phyloP scores from a whole-genome alignment of 2,113 vertebrate species.

The Rhea pennata region DNA sequence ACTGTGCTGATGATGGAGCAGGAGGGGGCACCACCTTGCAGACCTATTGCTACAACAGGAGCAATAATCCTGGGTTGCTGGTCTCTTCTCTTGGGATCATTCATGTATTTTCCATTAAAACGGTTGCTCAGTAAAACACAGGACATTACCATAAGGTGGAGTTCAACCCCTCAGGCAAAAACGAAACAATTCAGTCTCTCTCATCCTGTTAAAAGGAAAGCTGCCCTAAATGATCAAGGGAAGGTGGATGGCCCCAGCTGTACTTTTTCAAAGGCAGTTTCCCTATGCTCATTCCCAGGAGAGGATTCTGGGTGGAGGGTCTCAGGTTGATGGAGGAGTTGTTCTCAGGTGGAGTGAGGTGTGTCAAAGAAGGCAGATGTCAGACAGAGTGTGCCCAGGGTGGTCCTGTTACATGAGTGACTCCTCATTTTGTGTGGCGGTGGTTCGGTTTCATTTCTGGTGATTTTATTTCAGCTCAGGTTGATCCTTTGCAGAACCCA shows the following conservation, averaged over 20 bases:
- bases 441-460: rapidly evolving
- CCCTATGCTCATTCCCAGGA: background rate
- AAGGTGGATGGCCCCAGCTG: background rate
- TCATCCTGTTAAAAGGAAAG: background rate
- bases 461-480: background rate
- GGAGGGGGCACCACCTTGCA: background rate
- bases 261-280: background rate
- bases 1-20: background rate
- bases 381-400: rapidly evolving
- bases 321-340: background rate
- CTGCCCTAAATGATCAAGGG: background rate
- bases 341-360: background rate
- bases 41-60: background rate
- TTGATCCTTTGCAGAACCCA: background rate
- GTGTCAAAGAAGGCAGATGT: background rate
- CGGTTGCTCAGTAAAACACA: background rate
- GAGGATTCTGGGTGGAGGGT: background rate
- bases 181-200: background rate
- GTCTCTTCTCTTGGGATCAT: background rate
- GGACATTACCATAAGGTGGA: background rate
- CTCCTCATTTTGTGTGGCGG: background rate
- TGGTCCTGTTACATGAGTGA: rapidly evolving
- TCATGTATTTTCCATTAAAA: background rate
- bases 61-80: rapidly evolving
- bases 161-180: background rate